These are phyloP conservation scores for Galaxias olidus DNA, from an alignment of 2,797 vertebrate species.

Conservation along the genomic window DNA sequence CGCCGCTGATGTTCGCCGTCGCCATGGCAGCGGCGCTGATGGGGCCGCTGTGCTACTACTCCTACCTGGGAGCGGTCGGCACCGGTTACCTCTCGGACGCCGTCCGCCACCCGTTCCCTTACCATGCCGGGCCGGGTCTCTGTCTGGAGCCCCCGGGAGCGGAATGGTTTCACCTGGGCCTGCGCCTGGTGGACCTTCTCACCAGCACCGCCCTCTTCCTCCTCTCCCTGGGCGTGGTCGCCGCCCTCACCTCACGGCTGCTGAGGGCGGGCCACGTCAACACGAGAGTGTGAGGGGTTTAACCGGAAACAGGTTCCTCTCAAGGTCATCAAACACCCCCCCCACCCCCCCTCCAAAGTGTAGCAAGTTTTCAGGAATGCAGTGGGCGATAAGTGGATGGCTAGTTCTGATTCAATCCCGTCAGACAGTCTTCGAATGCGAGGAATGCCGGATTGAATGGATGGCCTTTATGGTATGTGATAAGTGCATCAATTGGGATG, in stretches of 20 bases:
- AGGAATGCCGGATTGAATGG: too few species aligned
- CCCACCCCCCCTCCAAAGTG: conserved; percentile 46
- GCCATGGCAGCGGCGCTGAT: conserved; percentile 55
- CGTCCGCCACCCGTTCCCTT: conserved; percentile 50
- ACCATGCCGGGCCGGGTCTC: conserved; percentile 33
- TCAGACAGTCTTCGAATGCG: too few species aligned
- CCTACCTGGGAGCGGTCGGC: conserved; percentile 47
- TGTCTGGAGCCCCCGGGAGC: conserved; percentile 38
- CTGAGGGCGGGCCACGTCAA: conserved; percentile 36
- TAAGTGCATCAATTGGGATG: too few species aligned
- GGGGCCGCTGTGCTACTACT: conserved; percentile 54
- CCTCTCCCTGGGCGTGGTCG: conserved; percentile 27
- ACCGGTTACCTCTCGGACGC: conserved; percentile 50
- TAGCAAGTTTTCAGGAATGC: too few species aligned
- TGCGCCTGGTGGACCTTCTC: conserved; percentile 33
- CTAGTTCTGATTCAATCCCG: too few species aligned
- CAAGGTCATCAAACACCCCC: not conserved
- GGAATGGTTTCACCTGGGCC: conserved; percentile 42
- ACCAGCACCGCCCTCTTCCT: conserved; percentile 39
- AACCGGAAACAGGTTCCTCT: too few species aligned
- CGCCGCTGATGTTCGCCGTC: conserved; percentile 54
- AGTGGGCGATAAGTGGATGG: too few species aligned
- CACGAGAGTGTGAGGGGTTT: conserved; percentile 12
- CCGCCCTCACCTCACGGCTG: conserved; percentile 42
- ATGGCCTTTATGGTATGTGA: too few species aligned